These are phyloP conservation scores for Cyphomyrmex costatus DNA, from an alignment of 1,140 invertebrate species.

Conservation along the genomic window DNA sequence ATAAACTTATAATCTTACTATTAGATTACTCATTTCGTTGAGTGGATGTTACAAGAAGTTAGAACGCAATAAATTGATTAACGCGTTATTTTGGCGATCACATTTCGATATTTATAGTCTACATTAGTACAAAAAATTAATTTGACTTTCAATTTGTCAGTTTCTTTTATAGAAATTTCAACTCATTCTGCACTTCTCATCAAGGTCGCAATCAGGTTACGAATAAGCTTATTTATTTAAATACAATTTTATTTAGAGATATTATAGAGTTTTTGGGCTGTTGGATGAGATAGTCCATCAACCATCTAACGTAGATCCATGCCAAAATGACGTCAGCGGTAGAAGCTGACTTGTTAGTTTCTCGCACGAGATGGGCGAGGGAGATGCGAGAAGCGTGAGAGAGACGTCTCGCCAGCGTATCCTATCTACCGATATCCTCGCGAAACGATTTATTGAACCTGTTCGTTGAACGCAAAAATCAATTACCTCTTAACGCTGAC, in stretches of 20 bases:
- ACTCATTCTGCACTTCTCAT: no score
- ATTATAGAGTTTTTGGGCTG: not conserved
- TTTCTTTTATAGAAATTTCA: not conserved
- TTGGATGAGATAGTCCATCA: constrained; percentile 7
- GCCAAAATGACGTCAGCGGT: constrained; percentile 63
- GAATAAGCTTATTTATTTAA: constrained; percentile 1
- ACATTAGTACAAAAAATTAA: constrained; percentile 16
- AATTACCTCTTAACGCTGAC: constrained; percentile 60
- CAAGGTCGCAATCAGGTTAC: not conserved
- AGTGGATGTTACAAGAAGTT: not conserved
- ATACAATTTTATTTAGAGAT: constrained; percentile 11
- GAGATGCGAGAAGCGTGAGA: constrained; percentile 63
- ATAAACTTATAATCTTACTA: not conserved
- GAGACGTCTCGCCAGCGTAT: constrained; percentile 30
- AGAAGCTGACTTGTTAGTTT: constrained; percentile 54
- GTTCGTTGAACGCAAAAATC: constrained; percentile 59
- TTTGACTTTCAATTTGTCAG: constrained; percentile 16
- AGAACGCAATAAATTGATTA: not conserved
- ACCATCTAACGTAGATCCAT: constrained; percentile 14
- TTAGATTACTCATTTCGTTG: not conserved
- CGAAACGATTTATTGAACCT: constrained; percentile 56
- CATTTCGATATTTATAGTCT: not conserved
- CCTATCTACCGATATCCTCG: constrained; percentile 33
- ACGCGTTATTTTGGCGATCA: not conserved
- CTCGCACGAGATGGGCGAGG: constrained; percentile 40